Evolutionary conservation across 2,888 invertebrate species (phyloP), one percentile per base, ranked within the genome.

Genomic region (Arge pagana): DNA sequence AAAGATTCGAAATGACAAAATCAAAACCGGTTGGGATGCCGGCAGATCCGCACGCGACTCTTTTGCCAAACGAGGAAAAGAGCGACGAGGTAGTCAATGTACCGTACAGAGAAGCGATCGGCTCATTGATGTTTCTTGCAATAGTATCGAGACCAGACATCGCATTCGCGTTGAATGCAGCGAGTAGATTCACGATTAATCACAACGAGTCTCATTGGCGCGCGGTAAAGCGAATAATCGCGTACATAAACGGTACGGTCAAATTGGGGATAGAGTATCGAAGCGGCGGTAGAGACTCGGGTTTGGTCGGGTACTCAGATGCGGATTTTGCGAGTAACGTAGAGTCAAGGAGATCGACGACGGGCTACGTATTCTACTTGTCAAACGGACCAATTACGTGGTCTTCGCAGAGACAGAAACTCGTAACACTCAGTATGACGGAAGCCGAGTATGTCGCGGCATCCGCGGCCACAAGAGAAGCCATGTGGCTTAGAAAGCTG

Each of bases 391-490:
- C 55, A 3, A 30, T 56, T n/a, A 50, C 56, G 4, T 59, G 59
- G 57, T 40, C 48, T 6, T 53, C 53, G 16, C 54, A 56, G 18
- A 13, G 55, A n/a, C 57, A 57, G 28, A 49, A 31, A 33, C 21
- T 54, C 3, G 58, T 59, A 1, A 43, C 57, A n/a, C 26, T 57
- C 1, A 53, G 50, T 6, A 61, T 57, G 1, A 54, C 57, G 1
- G 59, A 57, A 35, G 45, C 56, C 3, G 54, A 60, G 39, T 60
- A 59, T 11, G 51, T 61, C 6, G 61, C 59, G 2, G 58, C 59
- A 1, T 42, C 52, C 3, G 21, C 43, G 8, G 57, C 55, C 0
- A 23, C 52, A 10, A 33, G 33, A 40, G 55, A 57, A 37, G 36
- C 53, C 5, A 11, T 57, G 0, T 58, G 56, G 53, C 24, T 60